Base-by-base conservation (phyloP, 2,113 vertebrate genomes). In the Eublepharis macularius region DNA sequence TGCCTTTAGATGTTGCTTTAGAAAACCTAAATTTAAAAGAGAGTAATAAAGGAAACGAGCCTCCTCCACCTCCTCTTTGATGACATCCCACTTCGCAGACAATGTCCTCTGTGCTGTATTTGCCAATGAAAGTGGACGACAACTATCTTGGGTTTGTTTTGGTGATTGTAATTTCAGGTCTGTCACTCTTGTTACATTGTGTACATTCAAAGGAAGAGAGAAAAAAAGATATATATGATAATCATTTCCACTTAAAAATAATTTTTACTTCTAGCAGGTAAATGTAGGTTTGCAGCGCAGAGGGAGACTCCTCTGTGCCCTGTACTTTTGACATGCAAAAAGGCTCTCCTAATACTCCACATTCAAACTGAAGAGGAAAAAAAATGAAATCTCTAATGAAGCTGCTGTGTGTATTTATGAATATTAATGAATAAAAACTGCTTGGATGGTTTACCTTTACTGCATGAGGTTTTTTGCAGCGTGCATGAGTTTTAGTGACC, bases 401-500 rank as follows among this genome's bases (percentile, higher is more conserved):
- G 98, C 99, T 99, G 99, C 99, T 99, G 98, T 99, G 98, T 99
- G 98, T 99, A 98, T 99, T 99, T 98, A 98, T 99, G 98, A 99
- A 97, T 98, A 98, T 98, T 99, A 99, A 98, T 98, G 97, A 99
- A 99, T 98, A 99, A 99, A 99, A 99, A 97, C 92, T 99, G 98
- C 98, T 99, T 99, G 98, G 97, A 98, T 98, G 98, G 98, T 99
- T 98, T 98, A 99, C 98, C 98, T 97, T 99, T 98, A 98, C 98
- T 98, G 99, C 98, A 99, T 99, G 99, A 98, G 88, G 93, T 99
- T 99, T 97, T 98, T 99, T 98, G 97, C 98, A 97, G 98, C 96
- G 97, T 98, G 98, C 98, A 98, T 99, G 98, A 98, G 95, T 97
- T 98, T 97, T 97, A 98, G 98, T 98, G 97, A 97, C 98, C 94